Conservation (phyloP, 2,888 invertebrate species). For the Synergus japonicus region DNA sequence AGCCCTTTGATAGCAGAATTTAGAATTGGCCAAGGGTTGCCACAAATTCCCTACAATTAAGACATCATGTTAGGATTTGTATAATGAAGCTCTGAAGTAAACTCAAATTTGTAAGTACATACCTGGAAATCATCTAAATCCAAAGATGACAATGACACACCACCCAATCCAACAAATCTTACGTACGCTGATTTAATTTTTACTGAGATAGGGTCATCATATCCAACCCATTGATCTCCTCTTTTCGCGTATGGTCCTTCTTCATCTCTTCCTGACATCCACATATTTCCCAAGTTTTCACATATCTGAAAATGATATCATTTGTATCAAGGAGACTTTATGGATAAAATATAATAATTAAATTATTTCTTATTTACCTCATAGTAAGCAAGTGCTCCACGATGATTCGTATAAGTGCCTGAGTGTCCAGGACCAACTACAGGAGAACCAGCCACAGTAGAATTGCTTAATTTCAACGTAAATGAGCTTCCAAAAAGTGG, state of each 20-base stretch:
- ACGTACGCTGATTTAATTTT: conserved; percentile 82
- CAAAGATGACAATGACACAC: conserved; percentile 85
- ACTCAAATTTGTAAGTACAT: conserved; percentile 30
- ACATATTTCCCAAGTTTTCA: conserved; percentile 80
- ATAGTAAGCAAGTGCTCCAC: conserved; percentile 85
- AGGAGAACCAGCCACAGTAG: conserved; percentile 80
- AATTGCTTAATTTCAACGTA: conserved; percentile 80
- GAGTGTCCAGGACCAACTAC: conserved; percentile 82
- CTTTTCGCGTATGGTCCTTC: conserved; percentile 83
- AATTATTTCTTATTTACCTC: conserved; percentile 80
- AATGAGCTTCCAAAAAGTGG: conserved; percentile 87
- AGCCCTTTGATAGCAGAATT: conserved; percentile 78
- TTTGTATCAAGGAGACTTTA: conserved; percentile 1
- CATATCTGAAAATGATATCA: conserved; percentile 77
- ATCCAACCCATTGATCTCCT: conserved; percentile 90
- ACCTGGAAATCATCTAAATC: conserved; percentile 87
- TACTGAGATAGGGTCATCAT: conserved; percentile 81
- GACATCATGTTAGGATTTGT: background rate
- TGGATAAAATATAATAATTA: conserved; percentile 58
- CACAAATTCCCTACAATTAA: conserved; percentile 82
- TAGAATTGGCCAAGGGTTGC: conserved; percentile 84
- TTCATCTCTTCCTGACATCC: conserved; percentile 80
- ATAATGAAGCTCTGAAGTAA: background rate
- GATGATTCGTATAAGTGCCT: conserved; percentile 83
- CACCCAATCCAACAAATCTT: conserved; percentile 82